Evolutionary conservation across 2,888 invertebrate genomes (phyloP), one percentile per base, ranked within the genome.

Genomic region (Microctonus hyperodae): DNA sequence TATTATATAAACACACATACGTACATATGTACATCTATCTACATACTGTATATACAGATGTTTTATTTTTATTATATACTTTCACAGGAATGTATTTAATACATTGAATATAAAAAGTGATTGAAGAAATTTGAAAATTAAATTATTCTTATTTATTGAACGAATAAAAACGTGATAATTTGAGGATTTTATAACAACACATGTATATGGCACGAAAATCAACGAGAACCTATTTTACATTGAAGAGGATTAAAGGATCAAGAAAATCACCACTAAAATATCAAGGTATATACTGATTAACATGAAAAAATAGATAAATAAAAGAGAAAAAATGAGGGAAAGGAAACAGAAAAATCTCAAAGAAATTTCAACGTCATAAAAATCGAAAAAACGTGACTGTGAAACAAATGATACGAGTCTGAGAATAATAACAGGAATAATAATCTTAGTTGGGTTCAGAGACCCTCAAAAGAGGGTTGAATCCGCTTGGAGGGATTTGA

Each of bases 171-270:
- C 6, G 44, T 44, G 16, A 44, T 44, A 44, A 44, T 7, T 44
- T 44, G 9, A 44, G 16, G 16, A 44, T 44, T 44, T 44, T 16
- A 16, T 16, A 44, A n/a, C 16, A 16, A 44, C 44, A 44, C 44
- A 16, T n/a, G 7, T 28, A 28, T 28, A 28, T 44, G 44, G 44
- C 44, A 16, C 44, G 44, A 44, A 44, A 44, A 44, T 16, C 44
- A 2, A 16, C 20, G 20, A 44, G 44, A 44, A 44, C 16, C 16
- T 44, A 16, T 44, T 16, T 44, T 16, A 44, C 44, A 44, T 44
- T 16, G 44, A 44, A 44, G 44, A 44, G 44, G 44, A 44, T 44
- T 44, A 44, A 44, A 16, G 16, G 44, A 44, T 44, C 44, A 44
- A 16, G 16, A 44, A 2, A 16, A 44, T 44, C 16, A 44, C 44